Percentiles rank a stretch among this genome's conserved stretches.
These are phyloP conservation scores for Heliocidaris tuberculata DNA, from an alignment of 35 echinoderm and acorn worm genomes.

Conservation along the genomic window DNA sequence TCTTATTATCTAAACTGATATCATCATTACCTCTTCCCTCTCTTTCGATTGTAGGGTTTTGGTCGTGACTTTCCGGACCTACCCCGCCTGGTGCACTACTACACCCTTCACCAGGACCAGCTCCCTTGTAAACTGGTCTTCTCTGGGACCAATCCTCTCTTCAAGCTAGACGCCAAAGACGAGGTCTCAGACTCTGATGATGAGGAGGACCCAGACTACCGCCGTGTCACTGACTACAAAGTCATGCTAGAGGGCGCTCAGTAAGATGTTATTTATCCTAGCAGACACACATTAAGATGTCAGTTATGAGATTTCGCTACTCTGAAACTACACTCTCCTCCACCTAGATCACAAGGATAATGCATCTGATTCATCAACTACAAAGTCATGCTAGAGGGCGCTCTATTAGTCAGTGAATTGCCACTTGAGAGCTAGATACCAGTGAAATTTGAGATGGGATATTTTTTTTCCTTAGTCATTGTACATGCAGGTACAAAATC, in stretches of 20 bases:
- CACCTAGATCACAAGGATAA: not conserved
- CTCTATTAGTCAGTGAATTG: not conserved
- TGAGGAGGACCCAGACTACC: conserved; percentile 86
- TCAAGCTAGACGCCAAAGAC: conserved; percentile 58
- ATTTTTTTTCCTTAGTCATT: too few species aligned
- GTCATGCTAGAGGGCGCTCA: conserved; percentile 69
- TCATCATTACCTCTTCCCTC: not conserved
- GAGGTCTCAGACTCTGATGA: conserved; percentile 60
- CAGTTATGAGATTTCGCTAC: not conserved
- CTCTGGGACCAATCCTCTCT: conserved; percentile 88
- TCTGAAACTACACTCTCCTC: not conserved
- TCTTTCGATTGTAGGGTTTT: conserved; percentile 72
- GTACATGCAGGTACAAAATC: too few species aligned
- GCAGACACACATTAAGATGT: not conserved
- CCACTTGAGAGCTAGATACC: too few species aligned
- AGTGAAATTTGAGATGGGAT: too few species aligned
- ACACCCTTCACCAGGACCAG: conserved; percentile 86
- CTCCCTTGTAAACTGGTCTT: conserved; percentile 86
- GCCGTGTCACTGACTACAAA: conserved; percentile 81
- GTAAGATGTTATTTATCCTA: not conserved
- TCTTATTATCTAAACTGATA: too few species aligned
- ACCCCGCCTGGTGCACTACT: conserved; percentile 83
- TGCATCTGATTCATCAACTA: not conserved
- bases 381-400: not conserved
- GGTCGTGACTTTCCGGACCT: conserved; percentile 91